Conservation (phyloP, 1,140 invertebrate species). For the Papilio aristodemus region DNA sequence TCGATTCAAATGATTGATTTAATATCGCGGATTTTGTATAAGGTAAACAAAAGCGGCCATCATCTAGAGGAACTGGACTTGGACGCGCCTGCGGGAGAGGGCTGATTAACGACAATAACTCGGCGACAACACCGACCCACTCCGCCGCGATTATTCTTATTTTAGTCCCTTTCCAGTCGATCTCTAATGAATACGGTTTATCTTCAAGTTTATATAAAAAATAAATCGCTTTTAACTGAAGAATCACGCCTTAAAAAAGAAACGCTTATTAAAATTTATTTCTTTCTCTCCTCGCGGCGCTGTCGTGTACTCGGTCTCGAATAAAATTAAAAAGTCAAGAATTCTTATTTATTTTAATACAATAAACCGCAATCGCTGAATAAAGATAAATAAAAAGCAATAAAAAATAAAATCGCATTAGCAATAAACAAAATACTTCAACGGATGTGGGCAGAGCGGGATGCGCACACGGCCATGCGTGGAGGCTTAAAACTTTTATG, state of each 20-base stretch:
- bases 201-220: slow-evolving; percentile 80
- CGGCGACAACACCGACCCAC: slow-evolving; percentile 72
- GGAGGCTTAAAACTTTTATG: slow-evolving; percentile 48
- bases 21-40: slow-evolving; percentile 61
- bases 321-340: slow-evolving; percentile 81
- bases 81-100: slow-evolving; percentile 56
- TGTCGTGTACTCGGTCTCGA: slow-evolving; percentile 76
- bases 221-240: slow-evolving; percentile 81
- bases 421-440: slow-evolving; percentile 81
- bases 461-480: slow-evolving; percentile 58
- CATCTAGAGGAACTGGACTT: slow-evolving; percentile 51
- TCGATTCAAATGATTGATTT: slow-evolving; percentile 37
- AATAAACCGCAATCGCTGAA: slow-evolving; percentile 80
- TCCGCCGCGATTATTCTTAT: slow-evolving; percentile 75
- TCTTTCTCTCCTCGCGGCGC: slow-evolving; percentile 77
- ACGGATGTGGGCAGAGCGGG: slow-evolving; percentile 77
- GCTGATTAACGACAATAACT: slow-evolving; percentile 78
- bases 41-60: slow-evolving; percentile 57
- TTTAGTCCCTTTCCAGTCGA: slow-evolving; percentile 75
- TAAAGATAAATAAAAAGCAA: slow-evolving; percentile 81
- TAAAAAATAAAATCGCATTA: slow-evolving; percentile 81
- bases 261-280: slow-evolving; percentile 81
- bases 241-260: slow-evolving; percentile 81
- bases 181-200: slow-evolving; percentile 80
- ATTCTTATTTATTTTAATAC: slow-evolving; percentile 81